Evolutionary conservation across 2,113 vertebrate species (phyloP).

Genomic region (Malaclemys terrapin): DNA sequence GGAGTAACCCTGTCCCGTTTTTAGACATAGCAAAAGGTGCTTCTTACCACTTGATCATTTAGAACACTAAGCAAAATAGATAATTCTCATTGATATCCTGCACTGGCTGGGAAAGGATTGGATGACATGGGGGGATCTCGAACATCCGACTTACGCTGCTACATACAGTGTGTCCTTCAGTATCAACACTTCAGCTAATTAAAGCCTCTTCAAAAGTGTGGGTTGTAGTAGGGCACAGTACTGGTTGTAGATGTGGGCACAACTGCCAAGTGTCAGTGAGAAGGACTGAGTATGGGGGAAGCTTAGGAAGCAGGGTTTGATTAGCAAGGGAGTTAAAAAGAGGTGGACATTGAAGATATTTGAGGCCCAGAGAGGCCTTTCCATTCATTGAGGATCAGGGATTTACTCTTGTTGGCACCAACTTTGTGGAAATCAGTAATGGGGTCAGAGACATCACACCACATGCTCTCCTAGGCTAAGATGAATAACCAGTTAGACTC

Average conservation of each 20-base stretch:
- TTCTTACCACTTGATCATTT: neutral
- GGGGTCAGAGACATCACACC: neutral
- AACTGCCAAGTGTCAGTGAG: neutral
- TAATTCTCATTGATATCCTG: neutral
- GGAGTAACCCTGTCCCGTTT: neutral
- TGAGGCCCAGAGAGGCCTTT: neutral
- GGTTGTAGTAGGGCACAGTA: neutral
- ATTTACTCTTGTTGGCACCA: neutral
- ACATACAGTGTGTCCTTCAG: neutral
- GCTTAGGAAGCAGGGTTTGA: neutral
- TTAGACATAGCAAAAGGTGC: neutral
- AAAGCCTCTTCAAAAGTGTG: neutral
- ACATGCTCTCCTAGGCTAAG: accelerated
- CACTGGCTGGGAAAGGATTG: neutral
- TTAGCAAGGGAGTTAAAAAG: neutral
- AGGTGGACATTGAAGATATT: neutral
- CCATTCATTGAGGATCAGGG: neutral
- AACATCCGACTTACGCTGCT: neutral
- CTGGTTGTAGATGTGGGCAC: neutral
- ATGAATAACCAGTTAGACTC: accelerated
- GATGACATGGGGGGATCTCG: neutral
- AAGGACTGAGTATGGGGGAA: neutral
- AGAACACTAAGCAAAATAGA: neutral
- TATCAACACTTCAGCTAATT: neutral
- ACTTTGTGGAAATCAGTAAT: neutral